A percentile compares a stretch with the other conserved stretches of the same genome.
Conservation (phyloP, 2,113 vertebrate species). For the Corydoras maculifer region DNA sequence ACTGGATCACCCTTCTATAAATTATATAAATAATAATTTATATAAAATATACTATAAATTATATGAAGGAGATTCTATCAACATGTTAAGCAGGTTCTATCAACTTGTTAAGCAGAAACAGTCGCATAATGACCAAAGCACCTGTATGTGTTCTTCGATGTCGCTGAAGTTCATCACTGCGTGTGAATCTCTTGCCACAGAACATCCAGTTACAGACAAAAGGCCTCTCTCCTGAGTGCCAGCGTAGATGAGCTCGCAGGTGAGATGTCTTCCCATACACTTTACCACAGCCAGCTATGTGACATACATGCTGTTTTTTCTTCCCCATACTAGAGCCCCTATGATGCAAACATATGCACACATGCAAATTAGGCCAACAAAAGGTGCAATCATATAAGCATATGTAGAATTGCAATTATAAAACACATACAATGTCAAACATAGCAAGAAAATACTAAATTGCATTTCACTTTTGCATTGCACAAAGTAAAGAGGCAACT, state of each 20-base stretch:
- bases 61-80: too few relatives aligned
- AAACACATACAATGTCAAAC: neutral
- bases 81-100: too few relatives aligned
- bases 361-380: neutral
- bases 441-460: too few relatives aligned
- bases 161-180: conserved; percentile 95
- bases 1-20: too few relatives aligned
- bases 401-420: neutral
- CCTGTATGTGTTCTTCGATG: conserved; percentile 98
- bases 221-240: conserved; percentile 97
- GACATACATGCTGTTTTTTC: conserved; percentile 98
- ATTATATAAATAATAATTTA: too few relatives aligned
- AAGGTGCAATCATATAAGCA: conserved; percentile 32
- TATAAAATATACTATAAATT: too few relatives aligned
- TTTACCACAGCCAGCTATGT: conserved; percentile 95
- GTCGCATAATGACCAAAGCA: conserved; percentile 44
- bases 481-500: too few relatives aligned
- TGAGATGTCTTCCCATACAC: conserved; percentile 98
- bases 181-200: conserved; percentile 97
- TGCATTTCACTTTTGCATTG: too few relatives aligned
- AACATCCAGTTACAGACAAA: conserved; percentile 98
- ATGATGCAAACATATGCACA: conserved; percentile 41
- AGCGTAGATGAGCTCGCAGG: conserved; percentile 95
- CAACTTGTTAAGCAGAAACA: too few relatives aligned
- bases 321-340: conserved; percentile 92